Evolutionary conservation across 64 coral and sea anemone genomes (phyloP), one percentile per base, ranked within the genome.

Genomic region (Pachyseris speciosa): DNA sequence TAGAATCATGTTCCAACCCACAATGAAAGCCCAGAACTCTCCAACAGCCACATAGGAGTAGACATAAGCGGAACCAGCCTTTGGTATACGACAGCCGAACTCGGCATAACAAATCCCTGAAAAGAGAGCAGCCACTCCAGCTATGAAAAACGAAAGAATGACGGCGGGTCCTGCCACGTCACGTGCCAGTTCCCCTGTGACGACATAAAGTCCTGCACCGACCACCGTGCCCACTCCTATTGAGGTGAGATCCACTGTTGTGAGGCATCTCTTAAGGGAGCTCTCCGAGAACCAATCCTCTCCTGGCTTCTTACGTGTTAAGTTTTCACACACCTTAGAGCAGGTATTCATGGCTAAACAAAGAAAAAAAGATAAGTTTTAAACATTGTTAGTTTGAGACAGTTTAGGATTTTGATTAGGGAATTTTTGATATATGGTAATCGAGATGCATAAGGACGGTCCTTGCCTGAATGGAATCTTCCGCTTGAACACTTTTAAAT

Each of bases 101-200:
- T 95, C 94, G 16, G 94, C 94, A 25, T 95, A 95, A 50, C 94
- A 95, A 45, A 95, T 73, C 25, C 94, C 94, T 2, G 94, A 86
- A 25, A 95, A 48, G 5, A 91, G 15, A 17, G 94, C 88, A 6
- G 94, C 88, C 16, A 79, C 11, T 71, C 60, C 81, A 12, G 94
- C 94, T 24, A 95, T 86, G 9, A 95, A 48, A 52, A 95, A 91
- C 1, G 94, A 95, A 26, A 95, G 64, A 78, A 91, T 57, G 8
- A 95, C 88, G 8, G 94, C 94, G 20, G 94, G 94, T 5, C 94
- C 94, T 3, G 94, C 94, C 6, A 95, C 81, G 45, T 95, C 73
- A 53, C 94, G 88, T 33, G 94, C 94, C 6, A 95, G 43, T 22
- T 95, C 72, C 0, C 94, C 94, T 15, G 88, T 86, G 0, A 95